Evolutionary conservation across 2,797 vertebrate species (phyloP).

Genomic region (Mormyrops boulengeri): DNA sequence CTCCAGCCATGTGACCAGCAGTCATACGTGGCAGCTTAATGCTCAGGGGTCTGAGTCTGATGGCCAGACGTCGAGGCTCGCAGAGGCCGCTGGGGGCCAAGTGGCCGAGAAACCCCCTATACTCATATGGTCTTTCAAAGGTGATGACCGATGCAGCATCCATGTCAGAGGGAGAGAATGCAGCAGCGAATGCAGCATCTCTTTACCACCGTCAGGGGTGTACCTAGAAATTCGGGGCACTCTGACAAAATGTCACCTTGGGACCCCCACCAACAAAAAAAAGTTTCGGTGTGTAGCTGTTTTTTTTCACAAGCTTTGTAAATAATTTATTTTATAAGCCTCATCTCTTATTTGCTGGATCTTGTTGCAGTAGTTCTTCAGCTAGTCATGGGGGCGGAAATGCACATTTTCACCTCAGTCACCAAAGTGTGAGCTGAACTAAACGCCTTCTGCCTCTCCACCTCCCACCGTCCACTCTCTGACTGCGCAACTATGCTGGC

Average conservation of each 20-base stretch:
- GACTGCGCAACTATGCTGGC: background rate
- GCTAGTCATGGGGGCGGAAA: background rate
- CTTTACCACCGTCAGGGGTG: background rate
- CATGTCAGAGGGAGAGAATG: background rate
- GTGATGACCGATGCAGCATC: background rate
- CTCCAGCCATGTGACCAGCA: constrained; percentile 30
- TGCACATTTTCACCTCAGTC: background rate
- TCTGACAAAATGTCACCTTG: background rate
- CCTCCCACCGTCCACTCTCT: background rate
- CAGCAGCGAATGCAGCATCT: background rate
- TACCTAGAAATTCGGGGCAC: background rate
- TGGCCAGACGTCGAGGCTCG: background rate
- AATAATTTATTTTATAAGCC: constrained; percentile 38
- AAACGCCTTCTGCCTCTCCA: background rate
- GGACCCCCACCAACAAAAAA: background rate
- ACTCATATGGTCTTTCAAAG: background rate
- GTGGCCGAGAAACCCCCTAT: background rate
- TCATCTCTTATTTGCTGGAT: constrained; percentile 31
- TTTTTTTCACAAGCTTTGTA: constrained; percentile 17
- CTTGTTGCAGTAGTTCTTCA: constrained; percentile 35
- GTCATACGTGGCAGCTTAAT: constrained; percentile 28
- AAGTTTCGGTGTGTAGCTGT: background rate
- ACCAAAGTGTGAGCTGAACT: background rate
- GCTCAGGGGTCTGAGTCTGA: background rate
- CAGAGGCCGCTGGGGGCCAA: background rate